Base-by-base conservation (phyloP, 2,888 invertebrate genomes). In the Creontiades dilutus region DNA sequence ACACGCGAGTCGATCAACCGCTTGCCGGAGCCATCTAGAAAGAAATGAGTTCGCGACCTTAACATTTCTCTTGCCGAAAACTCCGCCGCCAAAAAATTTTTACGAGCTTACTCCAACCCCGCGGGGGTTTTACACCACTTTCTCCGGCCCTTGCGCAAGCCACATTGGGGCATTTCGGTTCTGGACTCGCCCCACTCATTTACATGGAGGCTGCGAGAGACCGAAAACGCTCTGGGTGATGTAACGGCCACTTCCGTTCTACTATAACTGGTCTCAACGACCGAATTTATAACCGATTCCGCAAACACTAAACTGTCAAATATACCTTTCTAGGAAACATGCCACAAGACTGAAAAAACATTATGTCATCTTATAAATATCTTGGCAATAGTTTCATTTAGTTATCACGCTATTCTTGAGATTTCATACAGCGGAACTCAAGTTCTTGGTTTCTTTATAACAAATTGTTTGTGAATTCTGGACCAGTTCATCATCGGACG, bases 111-210 rank as follows among this genome's bases (percentile, higher is more conserved):
- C 82, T 16, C 27, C 13, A 2, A 46, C 2, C 37, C 3, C 46
- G 37, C 80, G 55, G 23, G 47, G 19, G 14, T 23, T 82, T 82
- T 48, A 23, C 82, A 82, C 48, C 82, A 55, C 82, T 82, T 82
- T 82, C 82, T 52, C 82, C 47, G 9, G n/a, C 16, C 16, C 27
- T 82, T 82, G 55, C 82, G 82, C 82, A 82, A 82, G 82, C 4
- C 68, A 13, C 68, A 23, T 68, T 68, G 68, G 68, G 37, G 27
- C 68, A 27, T 68, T 27, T 19, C 68, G 68, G 9, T 68, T 68
- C 68, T 68, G 12, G 68, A 68, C 68, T 13, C 68, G 68, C 68
- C 23, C 68, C 68, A 68, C 68, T 68, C 68, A 68, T 68, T 23
- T 68, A 68, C 19, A 68, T 68, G 23, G 68, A 68, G 57, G 23